Conservation (phyloP, 2,797 vertebrate species). For the Anguilla anguilla region DNA sequence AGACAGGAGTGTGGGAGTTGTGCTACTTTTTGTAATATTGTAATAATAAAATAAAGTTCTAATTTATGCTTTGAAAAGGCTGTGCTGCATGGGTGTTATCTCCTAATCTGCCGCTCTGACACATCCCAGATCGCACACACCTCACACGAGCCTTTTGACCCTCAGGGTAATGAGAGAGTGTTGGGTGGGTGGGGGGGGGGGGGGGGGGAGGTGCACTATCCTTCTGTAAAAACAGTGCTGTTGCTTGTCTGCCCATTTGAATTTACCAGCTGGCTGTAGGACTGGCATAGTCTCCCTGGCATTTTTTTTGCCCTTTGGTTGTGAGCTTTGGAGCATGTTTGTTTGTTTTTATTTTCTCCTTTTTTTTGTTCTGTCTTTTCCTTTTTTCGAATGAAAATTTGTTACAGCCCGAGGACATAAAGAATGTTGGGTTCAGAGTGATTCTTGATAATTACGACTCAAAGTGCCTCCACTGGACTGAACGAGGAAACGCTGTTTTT, state of each 20-base stretch:
- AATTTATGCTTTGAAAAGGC: conserved; percentile 85
- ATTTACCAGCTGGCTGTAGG: conserved; percentile 1
- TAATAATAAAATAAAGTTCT: conserved; percentile 92
- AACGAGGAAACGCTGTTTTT: background rate
- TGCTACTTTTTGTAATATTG: conserved; percentile 98
- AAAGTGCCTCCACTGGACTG: conserved; percentile 14
- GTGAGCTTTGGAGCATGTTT: conserved; percentile 5
- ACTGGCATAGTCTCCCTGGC: conserved; percentile 26
- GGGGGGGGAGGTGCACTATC: background rate
- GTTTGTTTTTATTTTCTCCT: background rate
- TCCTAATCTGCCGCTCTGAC: background rate
- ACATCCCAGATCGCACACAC: background rate
- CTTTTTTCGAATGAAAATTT: conserved; percentile 32
- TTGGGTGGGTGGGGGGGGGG: background rate
- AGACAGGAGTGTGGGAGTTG: conserved; percentile 82
- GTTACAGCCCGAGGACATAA: conserved; percentile 49
- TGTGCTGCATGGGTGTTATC: conserved; percentile 30
- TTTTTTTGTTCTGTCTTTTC: background rate
- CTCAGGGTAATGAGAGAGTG: background rate
- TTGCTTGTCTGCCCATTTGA: background rate
- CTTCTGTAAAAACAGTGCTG: background rate
- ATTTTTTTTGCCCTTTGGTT: background rate
- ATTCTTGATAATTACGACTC: conserved; percentile 31
- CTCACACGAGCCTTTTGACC: background rate
- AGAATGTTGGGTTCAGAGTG: background rate